A percentile compares a stretch with the other conserved stretches of the same genome.
Conservation (phyloP, 1,140 invertebrate species). For the Drosophila biarmipes region DNA sequence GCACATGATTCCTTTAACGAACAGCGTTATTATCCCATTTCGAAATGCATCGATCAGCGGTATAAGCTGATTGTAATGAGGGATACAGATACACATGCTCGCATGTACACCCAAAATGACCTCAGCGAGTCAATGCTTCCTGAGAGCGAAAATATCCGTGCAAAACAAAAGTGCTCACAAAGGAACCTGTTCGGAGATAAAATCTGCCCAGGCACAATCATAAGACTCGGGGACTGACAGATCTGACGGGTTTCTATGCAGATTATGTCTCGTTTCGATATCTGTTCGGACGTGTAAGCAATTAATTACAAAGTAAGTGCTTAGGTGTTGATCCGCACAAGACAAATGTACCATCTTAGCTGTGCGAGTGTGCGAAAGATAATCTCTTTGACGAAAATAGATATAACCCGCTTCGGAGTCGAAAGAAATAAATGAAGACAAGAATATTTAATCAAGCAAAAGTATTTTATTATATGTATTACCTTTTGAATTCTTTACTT, state of each 20-base stretch:
- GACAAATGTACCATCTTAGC: constrained; percentile 15
- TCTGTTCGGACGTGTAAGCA: constrained; percentile 37
- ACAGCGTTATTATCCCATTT: constrained; percentile 13
- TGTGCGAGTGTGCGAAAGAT: background rate
- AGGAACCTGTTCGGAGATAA: constrained; percentile 40
- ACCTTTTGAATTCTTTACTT: constrained; percentile 10
- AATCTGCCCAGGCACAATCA: constrained; percentile 18
- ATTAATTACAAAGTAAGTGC: constrained; percentile 45
- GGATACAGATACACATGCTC: constrained; percentile 7
- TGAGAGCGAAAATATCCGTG: constrained; percentile 18
- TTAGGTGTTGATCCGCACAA: constrained; percentile 25
- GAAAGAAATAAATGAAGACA: constrained; percentile 8
- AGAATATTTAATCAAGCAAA: constrained; percentile 31
- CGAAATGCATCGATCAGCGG: constrained; percentile 24
- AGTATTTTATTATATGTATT: constrained; percentile 36
- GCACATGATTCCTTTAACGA: background rate
- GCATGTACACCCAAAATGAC: constrained; percentile 27
- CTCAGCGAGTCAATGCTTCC: constrained; percentile 43
- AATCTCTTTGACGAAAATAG: constrained; percentile 41
- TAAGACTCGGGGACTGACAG: constrained; percentile 8
- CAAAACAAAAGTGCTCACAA: constrained; percentile 21
- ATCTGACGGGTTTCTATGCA: constrained; percentile 33
- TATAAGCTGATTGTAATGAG: constrained; percentile 21
- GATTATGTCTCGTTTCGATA: constrained; percentile 41
- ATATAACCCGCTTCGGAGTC: constrained; percentile 4